These are phyloP conservation scores for Chrysomela aeneicollis DNA, from an alignment of 2,888 invertebrate genomes.

Conservation along the genomic window DNA sequence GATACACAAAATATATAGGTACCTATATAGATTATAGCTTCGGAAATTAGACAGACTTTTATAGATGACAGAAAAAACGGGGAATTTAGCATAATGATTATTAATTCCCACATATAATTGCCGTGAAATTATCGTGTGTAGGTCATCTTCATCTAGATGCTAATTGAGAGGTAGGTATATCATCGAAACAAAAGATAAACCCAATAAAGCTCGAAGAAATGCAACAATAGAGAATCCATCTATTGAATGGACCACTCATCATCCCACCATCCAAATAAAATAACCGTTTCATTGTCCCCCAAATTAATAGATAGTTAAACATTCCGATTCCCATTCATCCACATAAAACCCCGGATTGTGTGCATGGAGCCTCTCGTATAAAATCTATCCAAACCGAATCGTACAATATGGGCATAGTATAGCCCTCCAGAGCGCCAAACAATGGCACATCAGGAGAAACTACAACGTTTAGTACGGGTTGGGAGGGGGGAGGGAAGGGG, in stretches of 20 bases:
- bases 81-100: too few relatives aligned
- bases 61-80: too few relatives aligned
- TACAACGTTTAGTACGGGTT: slow-evolving; percentile 26
- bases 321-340: slow-evolving; percentile 28
- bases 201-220: not conserved
- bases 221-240: not conserved
- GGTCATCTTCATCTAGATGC: too few relatives aligned
- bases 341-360: slow-evolving; percentile 28
- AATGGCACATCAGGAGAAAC: slow-evolving; percentile 46
- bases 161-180: too few relatives aligned
- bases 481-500: too few relatives aligned
- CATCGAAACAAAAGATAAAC: too few relatives aligned
- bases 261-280: slow-evolving; percentile 10
- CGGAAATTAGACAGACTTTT: too few relatives aligned
- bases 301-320: slow-evolving; percentile 31
- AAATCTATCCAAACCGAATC: slow-evolving; percentile 44
- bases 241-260: not conserved
- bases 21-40: too few relatives aligned
- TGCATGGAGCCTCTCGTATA: slow-evolving; percentile 27
- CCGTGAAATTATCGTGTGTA: too few relatives aligned
- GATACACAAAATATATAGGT: too few relatives aligned
- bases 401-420: slow-evolving; percentile 44
- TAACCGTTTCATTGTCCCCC: slow-evolving; percentile 23
- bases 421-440: slow-evolving; percentile 48
- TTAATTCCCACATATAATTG: too few relatives aligned